These are phyloP conservation scores for Oreochromis aureus DNA, from an alignment of 2,113 vertebrate species.

Conservation along the genomic window DNA sequence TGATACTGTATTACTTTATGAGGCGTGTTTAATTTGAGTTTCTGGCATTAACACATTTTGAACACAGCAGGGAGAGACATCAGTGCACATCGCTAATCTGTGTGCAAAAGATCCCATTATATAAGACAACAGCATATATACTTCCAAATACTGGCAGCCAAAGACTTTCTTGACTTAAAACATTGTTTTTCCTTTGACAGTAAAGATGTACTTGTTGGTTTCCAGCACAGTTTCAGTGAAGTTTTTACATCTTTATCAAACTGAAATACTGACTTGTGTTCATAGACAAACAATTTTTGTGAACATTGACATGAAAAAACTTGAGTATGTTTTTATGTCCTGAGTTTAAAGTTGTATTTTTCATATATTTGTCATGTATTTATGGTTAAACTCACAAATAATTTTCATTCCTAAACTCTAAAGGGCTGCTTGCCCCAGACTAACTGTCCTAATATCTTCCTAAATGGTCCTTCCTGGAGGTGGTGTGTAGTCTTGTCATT, in stretches of 20 bases:
- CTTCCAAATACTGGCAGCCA: background rate
- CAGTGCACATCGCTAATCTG: background rate
- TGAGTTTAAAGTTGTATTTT: background rate
- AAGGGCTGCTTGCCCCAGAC: fast-evolving
- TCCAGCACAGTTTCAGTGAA: background rate
- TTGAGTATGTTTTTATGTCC: background rate
- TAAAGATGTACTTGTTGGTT: background rate
- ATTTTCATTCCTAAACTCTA: background rate
- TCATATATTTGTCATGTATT: background rate
- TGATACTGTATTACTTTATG: background rate
- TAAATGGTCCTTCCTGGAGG: background rate
- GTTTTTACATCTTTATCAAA: background rate
- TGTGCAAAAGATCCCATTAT: background rate
- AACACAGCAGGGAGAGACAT: background rate
- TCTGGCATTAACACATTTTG: background rate
- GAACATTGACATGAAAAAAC: background rate
- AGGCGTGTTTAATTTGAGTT: background rate
- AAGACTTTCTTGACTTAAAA: background rate
- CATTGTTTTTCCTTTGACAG: background rate
- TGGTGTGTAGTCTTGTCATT: background rate
- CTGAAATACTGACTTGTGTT: background rate
- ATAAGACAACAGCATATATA: background rate
- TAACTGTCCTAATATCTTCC: background rate
- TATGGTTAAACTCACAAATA: background rate
- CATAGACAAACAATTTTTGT: background rate